Evolutionary conservation across 2,113 vertebrate species (phyloP).

Genomic region (Mandrillus leucophaeus): DNA sequence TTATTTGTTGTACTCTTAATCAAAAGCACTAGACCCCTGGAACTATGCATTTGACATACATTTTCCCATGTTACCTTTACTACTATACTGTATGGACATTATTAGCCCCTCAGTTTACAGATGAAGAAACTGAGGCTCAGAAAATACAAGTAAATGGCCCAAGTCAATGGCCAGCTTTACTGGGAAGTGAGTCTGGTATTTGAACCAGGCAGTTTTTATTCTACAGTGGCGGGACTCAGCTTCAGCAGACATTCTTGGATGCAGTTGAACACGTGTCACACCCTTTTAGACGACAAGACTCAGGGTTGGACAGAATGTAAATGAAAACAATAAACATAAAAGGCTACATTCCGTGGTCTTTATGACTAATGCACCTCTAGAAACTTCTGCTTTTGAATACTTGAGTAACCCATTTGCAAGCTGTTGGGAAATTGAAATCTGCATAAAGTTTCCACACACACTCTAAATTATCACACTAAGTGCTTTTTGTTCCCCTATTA

Average conservation of each 20-base stretch:
- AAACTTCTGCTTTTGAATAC: slow-evolving; percentile 37
- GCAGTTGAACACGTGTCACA: fast-evolving
- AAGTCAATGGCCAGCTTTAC: background rate
- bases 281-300: background rate
- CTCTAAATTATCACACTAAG: slow-evolving; percentile 52
- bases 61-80: background rate
- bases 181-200: background rate
- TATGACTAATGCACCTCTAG: slow-evolving; percentile 34
- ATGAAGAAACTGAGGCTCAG: background rate
- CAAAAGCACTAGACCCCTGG: background rate
- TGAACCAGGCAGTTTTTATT: background rate
- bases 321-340: slow-evolving; percentile 50
- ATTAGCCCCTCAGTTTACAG: background rate
- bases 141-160: background rate
- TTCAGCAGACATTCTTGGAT: background rate
- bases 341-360: background rate
- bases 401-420: slow-evolving; percentile 53
- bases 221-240: fast-evolving
- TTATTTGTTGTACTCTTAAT: background rate
- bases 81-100: fast-evolving
- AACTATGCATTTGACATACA: background rate
- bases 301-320: background rate
- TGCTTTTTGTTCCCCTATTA: background rate
- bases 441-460: background rate
- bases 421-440: slow-evolving; percentile 60